A percentile compares a stretch with the other conserved stretches of the same genome.
phyloP scores from a whole-genome alignment of 2,888 invertebrate species.

The Hermodice carunculata region DNA sequence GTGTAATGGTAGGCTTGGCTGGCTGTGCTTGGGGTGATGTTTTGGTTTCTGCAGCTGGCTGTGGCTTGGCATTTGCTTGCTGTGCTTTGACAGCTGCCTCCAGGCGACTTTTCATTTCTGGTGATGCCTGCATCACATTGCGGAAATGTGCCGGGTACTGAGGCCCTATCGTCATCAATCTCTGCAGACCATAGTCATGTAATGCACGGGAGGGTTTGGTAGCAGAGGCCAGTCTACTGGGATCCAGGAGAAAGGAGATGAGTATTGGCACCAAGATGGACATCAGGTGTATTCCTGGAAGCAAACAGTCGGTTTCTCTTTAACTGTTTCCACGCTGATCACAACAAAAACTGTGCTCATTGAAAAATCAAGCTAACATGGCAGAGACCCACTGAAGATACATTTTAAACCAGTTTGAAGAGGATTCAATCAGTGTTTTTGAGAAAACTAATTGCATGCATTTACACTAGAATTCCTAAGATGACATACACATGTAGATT shows the following conservation, averaged over 20 bases:
- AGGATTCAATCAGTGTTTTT: too few species aligned
- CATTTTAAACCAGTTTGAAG: too few species aligned
- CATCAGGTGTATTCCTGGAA: constrained; percentile 88
- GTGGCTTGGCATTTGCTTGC: constrained; percentile 71
- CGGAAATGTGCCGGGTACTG: constrained; percentile 96
- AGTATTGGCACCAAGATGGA: constrained; percentile 91
- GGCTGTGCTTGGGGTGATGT: constrained; percentile 27
- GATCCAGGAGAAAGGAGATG: constrained; percentile 84
- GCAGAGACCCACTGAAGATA: too few species aligned
- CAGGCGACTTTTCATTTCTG: constrained; percentile 83
- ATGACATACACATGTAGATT: too few species aligned
- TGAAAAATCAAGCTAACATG: too few species aligned
- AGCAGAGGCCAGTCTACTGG: constrained; percentile 61
- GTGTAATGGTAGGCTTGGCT: constrained; percentile 79
- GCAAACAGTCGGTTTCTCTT: too few species aligned
- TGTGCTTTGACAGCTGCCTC: constrained; percentile 87
- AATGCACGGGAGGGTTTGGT: constrained; percentile 68
- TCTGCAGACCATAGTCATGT: constrained; percentile 90
- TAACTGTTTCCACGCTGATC: too few species aligned
- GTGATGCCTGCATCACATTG: constrained; percentile 86
- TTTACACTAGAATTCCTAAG: too few species aligned
- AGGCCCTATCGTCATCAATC: constrained; percentile 92
- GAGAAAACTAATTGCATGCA: too few species aligned
- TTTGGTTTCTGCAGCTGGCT: background rate
- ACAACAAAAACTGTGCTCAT: too few species aligned